Percentiles rank a stretch among this genome's conserved stretches.
Conservation (phyloP, 2,888 invertebrate species). For the Ommatoiulus sabulosus region DNA sequence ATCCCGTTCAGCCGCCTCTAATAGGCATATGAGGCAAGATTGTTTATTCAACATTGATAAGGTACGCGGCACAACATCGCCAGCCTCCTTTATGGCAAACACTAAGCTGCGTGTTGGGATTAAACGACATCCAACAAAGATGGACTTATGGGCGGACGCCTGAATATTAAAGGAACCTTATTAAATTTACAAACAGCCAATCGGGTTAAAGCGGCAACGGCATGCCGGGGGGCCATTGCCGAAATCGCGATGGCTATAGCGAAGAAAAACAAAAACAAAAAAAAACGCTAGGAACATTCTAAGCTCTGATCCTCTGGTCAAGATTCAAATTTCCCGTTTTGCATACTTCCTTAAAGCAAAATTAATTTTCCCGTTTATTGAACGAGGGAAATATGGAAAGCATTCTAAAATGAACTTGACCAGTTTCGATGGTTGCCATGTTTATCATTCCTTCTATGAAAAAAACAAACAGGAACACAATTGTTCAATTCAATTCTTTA, state of each 20-base stretch:
- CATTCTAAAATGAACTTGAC: no score
- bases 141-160: slow-evolving; percentile 10
- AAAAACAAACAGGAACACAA: no score
- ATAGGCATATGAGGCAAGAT: slow-evolving; percentile 28
- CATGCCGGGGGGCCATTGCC: not conserved
- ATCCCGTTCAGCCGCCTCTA: slow-evolving; percentile 28
- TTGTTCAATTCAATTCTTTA: no score
- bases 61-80: slow-evolving; percentile 6
- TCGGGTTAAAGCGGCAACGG: slow-evolving; percentile 21
- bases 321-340: no score
- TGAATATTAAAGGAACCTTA: slow-evolving; percentile 28
- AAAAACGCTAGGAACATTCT: no score
- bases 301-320: no score
- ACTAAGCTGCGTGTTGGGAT: slow-evolving; percentile 17
- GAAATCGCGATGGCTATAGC: not conserved
- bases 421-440: no score
- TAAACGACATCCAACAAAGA: slow-evolving; percentile 34
- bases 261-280: not conserved
- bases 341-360: no score
- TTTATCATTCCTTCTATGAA: no score
- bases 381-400: no score
- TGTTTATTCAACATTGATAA: slow-evolving; percentile 34
- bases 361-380: no score
- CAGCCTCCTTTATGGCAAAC: slow-evolving; percentile 9
- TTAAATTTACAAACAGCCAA: slow-evolving; percentile 14